Conservation (phyloP, 1,140 invertebrate species). For the Zophobas morio region DNA sequence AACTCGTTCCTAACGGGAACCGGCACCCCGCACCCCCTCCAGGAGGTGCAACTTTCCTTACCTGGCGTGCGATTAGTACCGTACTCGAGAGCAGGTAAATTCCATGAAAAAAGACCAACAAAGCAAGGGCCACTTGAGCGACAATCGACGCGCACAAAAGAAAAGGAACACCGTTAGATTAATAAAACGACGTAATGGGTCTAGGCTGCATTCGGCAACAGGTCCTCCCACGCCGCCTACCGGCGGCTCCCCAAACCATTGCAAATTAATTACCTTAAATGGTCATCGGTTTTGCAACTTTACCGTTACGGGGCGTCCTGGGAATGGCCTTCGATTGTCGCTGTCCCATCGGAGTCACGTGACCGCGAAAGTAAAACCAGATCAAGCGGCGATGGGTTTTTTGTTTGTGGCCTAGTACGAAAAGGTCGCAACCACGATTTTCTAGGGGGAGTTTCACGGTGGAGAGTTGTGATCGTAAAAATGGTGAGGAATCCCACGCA, state of each 20-base stretch:
- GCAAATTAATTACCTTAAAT: slow-evolving; percentile 23
- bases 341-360: slow-evolving; percentile 3
- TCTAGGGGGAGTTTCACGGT: background rate
- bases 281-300: slow-evolving; percentile 18
- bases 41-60: slow-evolving; percentile 21
- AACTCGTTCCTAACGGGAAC: slow-evolving; percentile 43
- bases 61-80: slow-evolving; percentile 47
- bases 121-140: slow-evolving; percentile 14
- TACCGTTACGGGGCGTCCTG: slow-evolving; percentile 23
- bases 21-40: slow-evolving; percentile 30
- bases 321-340: slow-evolving; percentile 22
- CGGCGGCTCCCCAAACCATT: background rate
- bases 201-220: background rate
- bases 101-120: background rate
- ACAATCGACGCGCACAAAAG: background rate
- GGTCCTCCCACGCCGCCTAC: slow-evolving; percentile 17
- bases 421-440: background rate
- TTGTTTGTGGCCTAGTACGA: background rate
- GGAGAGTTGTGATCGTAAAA: background rate
- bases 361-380: slow-evolving; percentile 27
- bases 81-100: slow-evolving; percentile 45
- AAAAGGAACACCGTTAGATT: background rate
- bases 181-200: too few relatives aligned
- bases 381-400: background rate
- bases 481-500: slow-evolving; percentile 4